Base-by-base conservation (phyloP, 2,888 invertebrate genomes). In the Elysia crispata region DNA sequence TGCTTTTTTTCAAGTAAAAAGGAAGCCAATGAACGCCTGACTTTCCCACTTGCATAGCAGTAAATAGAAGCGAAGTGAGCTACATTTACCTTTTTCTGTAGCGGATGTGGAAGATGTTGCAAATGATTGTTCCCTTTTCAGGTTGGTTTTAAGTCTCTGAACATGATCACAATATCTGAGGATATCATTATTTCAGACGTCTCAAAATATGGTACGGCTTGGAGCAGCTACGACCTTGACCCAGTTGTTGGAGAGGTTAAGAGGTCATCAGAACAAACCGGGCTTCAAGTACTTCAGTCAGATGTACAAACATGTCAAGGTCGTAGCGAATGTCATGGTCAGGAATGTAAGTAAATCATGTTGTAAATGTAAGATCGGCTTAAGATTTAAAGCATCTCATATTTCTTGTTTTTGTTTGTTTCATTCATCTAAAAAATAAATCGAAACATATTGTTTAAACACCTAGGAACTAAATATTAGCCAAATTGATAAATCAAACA, bases 271-370 rank as follows among this genome's bases (percentile, higher is more conserved):
- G 67, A 30, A 74, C 81, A 81, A 77, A 49, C 70, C 83, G 20
- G 83, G 83, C 18, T 83, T 77, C 60, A 49, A 64, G 25, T 83
- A 79, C 54, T 79, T 74, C 33, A 50, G 41, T 28, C 64, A 54
- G 30, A 73, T 83, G 15, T 64, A 81, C 57, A 72, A 77, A 57
- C 83, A 83, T 72, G 79, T 83, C 30, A 83, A 83, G 49, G 75
- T 81, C 28, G 69, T 83, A 20, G 83, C 81, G 28, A 83, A 79
- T 49, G 77, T 77, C 1, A 76, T 83, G 57, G 81, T 83, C 77
- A 81, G 83, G 69, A 83, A 83, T 77, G 83, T 83, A 57, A 77
- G 82, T 33, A 41, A 66, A 28, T 1, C 1, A 18, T n/a, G n/a
- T 18, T n/a, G 20, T 18, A 18, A 64, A 23, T n/a, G 25, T 64